Evolutionary conservation across 1,140 invertebrate species (phyloP).

Genomic region (Papilio glaucus): DNA sequence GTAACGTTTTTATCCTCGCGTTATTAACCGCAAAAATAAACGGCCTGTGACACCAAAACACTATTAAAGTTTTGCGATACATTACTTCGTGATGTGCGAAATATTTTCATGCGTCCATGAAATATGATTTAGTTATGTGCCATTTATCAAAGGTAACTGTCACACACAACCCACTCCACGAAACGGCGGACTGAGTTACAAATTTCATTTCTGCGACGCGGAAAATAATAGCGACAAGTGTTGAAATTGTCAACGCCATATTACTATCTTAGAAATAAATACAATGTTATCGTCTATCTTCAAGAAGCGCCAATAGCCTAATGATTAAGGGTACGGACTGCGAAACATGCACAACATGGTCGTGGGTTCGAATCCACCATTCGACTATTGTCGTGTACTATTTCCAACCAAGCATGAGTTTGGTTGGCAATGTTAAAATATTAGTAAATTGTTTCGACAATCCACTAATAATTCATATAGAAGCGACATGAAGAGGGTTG

Average conservation of each 20-base stretch:
- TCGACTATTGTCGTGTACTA: too few relatives aligned
- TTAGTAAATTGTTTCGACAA: too few relatives aligned
- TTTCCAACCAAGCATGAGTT: too few relatives aligned
- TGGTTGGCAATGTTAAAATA: too few relatives aligned
- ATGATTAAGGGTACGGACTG: too few relatives aligned
- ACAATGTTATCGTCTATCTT: too few relatives aligned
- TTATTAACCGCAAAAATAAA: slow-evolving; percentile 4
- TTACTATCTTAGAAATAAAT: slow-evolving; percentile 12
- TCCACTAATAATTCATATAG: too few relatives aligned
- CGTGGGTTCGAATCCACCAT: too few relatives aligned
- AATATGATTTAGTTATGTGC: slow-evolving; percentile 42
- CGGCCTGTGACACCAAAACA: slow-evolving; percentile 23
- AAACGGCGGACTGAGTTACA: slow-evolving; percentile 12
- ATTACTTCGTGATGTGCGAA: slow-evolving; percentile 40
- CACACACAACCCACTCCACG: slow-evolving; percentile 38
- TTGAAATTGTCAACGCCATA: slow-evolving; percentile 16
- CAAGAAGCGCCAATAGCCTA: too few relatives aligned
- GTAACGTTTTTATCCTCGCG: background rate
- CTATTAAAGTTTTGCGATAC: slow-evolving; percentile 45
- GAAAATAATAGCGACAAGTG: slow-evolving; percentile 24
- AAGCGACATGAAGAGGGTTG: too few relatives aligned
- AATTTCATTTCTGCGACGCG: slow-evolving; percentile 29
- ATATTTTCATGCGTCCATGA: slow-evolving; percentile 36
- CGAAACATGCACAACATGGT: too few relatives aligned
- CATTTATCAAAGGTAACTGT: slow-evolving; percentile 44